A percentile compares a stretch with the other conserved stretches of the same genome.
These are phyloP conservation scores for Zoanthus sansibaricus DNA, from an alignment of 92 coral and sea anemone species.

Conservation along the genomic window DNA sequence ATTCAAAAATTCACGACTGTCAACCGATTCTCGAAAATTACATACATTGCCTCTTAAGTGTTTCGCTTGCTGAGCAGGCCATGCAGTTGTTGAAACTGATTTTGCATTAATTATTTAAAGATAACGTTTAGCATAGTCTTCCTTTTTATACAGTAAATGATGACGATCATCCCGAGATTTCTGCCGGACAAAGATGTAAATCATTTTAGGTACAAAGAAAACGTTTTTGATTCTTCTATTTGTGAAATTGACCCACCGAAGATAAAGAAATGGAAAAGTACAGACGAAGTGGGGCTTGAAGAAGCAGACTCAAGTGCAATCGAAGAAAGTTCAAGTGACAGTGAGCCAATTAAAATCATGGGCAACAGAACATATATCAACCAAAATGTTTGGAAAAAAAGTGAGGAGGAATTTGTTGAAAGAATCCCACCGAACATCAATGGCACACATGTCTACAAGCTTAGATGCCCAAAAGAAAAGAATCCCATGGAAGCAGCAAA, in stretches of 20 bases:
- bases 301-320: not conserved
- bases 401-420: constrained; percentile 11
- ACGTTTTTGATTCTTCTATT: not conserved
- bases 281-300: constrained; percentile 1
- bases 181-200: not conserved
- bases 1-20: too few species aligned
- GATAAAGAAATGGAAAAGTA: not conserved
- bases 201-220: constrained; percentile 1
- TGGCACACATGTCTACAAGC: constrained; percentile 9
- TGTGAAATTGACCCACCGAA: not conserved
- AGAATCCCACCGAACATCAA: constrained; percentile 5
- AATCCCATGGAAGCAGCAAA: constrained; percentile 8
- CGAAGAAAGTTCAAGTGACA: constrained; percentile 8
- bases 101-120: not conserved
- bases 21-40: too few species aligned
- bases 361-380: not conserved
- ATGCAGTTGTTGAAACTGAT: not conserved
- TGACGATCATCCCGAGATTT: not conserved
- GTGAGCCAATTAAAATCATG: constrained; percentile 7
- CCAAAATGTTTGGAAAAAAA: not conserved
- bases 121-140: not conserved
- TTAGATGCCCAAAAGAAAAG: constrained; percentile 3
- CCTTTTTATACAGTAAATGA: not conserved
- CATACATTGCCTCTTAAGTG: not conserved
- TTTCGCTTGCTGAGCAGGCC: constrained; percentile 2